These are phyloP conservation scores for Cephalopachus bancanus DNA, from an alignment of 2,797 vertebrate species.

Conservation along the genomic window DNA sequence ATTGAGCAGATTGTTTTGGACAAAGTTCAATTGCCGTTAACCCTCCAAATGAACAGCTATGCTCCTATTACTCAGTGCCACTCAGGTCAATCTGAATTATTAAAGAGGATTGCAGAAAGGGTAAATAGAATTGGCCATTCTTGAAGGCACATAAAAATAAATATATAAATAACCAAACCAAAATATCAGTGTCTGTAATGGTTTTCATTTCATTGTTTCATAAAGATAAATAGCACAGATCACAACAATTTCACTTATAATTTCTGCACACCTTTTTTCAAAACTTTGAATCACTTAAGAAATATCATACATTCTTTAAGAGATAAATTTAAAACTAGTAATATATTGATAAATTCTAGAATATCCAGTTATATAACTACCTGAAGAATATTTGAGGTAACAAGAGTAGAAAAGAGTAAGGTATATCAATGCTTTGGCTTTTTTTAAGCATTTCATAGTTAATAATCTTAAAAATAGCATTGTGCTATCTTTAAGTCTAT, in stretches of 20 bases:
- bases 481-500: conserved; percentile 3
- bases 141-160: not conserved
- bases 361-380: not conserved
- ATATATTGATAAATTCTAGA: not conserved
- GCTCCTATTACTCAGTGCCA: not conserved
- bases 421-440: not conserved
- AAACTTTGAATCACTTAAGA: not conserved
- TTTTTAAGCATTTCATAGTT: not conserved
- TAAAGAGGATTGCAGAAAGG: not conserved
- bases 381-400: not conserved
- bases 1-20: not conserved
- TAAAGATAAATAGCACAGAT: not conserved
- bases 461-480: conserved; percentile 10
- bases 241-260: not conserved
- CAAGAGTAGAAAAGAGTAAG: not conserved
- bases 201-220: not conserved
- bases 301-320: not conserved
- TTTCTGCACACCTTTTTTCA: not conserved
- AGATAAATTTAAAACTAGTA: not conserved
- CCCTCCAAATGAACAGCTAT: not conserved
- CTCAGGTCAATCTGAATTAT: conserved; percentile 20
- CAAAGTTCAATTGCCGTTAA: conserved; percentile 61
- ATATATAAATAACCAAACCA: not conserved
- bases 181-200: not conserved
- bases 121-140: not conserved